These are phyloP conservation scores for Bombyx huttoni DNA, from an alignment of 2,888 invertebrate genomes.

Conservation along the genomic window DNA sequence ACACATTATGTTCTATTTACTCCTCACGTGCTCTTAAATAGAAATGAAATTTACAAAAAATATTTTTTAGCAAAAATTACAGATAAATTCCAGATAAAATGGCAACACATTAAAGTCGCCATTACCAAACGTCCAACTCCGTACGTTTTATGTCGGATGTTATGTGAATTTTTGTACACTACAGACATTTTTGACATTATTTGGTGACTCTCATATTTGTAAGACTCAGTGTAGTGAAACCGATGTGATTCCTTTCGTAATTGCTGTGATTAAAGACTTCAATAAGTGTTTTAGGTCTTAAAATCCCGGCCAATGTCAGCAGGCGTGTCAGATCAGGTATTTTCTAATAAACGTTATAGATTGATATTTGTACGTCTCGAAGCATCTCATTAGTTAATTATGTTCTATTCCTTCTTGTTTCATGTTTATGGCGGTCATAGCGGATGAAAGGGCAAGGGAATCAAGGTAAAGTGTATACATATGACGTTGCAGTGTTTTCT, in stretches of 20 bases:
- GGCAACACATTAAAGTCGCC: constrained; percentile 45
- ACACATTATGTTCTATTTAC: too few relatives aligned
- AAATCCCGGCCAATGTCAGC: constrained; percentile 88
- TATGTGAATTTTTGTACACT: constrained; percentile 41
- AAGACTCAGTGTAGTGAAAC: constrained; percentile 63
- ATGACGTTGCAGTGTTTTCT: constrained; percentile 69
- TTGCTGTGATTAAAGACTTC: constrained; percentile 57
- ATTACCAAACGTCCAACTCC: constrained; percentile 55
- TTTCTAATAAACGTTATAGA: constrained; percentile 42
- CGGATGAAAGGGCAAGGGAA: constrained; percentile 91
- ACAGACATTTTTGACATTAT: constrained; percentile 44
- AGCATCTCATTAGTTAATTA: constrained; percentile 22
- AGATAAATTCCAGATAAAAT: constrained; percentile 3
- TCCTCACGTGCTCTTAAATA: too few relatives aligned
- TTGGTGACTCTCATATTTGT: constrained; percentile 46
- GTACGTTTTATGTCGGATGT: constrained; percentile 34
- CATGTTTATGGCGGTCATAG: constrained; percentile 71
- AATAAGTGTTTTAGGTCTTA: constrained; percentile 63
- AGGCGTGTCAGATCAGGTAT: constrained; percentile 93
- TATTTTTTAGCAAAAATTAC: too few relatives aligned
- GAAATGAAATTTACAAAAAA: too few relatives aligned
- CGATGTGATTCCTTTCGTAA: constrained; percentile 61
- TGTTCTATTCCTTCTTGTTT: constrained; percentile 63
- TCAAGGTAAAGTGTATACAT: constrained; percentile 75
- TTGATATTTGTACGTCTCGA: constrained; percentile 24